Conservation (phyloP, 2,113 vertebrate genomes). For the Brienomyrus longianalis region DNA sequence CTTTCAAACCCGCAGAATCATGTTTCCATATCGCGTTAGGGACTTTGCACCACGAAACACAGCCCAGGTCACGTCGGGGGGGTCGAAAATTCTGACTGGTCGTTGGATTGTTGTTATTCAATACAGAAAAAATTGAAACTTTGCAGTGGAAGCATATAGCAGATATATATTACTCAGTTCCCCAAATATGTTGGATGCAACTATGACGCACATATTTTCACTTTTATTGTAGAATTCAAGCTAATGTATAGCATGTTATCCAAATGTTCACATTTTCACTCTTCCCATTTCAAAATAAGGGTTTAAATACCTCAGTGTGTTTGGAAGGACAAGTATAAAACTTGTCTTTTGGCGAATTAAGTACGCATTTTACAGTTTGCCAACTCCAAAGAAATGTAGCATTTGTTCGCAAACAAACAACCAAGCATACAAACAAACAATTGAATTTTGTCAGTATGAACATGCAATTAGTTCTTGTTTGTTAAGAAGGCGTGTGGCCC, state of each 20-base stretch:
- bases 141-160: background rate
- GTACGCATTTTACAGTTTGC: background rate
- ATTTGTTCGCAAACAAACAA: background rate
- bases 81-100: background rate
- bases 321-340: background rate
- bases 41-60: background rate
- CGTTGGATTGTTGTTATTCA: background rate
- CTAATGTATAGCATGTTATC: too few species aligned
- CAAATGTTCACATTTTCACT: background rate
- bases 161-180: too few species aligned
- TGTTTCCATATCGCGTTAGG: background rate
- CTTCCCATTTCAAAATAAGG: background rate
- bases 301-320: background rate
- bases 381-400: background rate
- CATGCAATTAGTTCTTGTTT: background rate
- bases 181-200: too few species aligned
- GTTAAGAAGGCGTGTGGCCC: background rate
- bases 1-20: constrained; percentile 2
- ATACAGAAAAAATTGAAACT: background rate
- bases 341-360: background rate
- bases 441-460: background rate
- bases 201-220: too few species aligned
- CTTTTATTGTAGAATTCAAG: too few species aligned
- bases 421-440: background rate
- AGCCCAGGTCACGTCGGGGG: background rate